Evolutionary conservation across 2,888 invertebrate species (phyloP).

Genomic region (Meandrusa payeni): DNA sequence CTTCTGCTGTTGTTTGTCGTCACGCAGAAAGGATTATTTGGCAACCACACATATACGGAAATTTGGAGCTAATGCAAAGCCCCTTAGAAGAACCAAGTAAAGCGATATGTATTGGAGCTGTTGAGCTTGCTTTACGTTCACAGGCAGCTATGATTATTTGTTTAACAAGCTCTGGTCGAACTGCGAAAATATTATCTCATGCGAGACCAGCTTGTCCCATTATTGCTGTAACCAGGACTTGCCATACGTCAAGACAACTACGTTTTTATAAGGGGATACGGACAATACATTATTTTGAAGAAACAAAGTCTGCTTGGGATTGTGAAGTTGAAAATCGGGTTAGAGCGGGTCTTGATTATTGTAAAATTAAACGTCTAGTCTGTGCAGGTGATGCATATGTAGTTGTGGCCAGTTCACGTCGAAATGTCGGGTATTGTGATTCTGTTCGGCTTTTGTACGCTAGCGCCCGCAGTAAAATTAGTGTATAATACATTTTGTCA

Average conservation of each 20-base stretch:
- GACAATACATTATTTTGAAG: conserved; percentile 75
- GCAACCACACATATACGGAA: conserved; percentile 89
- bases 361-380: conserved; percentile 64
- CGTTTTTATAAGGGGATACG: conserved; percentile 76
- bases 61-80: conserved; percentile 81
- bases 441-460: conserved; percentile 63
- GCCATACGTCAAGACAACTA: conserved; percentile 83
- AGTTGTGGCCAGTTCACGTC: conserved; percentile 58
- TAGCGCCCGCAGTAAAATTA: conserved; percentile 50
- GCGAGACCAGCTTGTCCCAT: conserved; percentile 88
- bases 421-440: conserved; percentile 69
- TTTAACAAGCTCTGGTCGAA: conserved; percentile 86
- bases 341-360: conserved; percentile 64
- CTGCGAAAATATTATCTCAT: conserved; percentile 85
- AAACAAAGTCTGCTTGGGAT: conserved; percentile 49
- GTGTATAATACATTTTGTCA: conserved; percentile 7
- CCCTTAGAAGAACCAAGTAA: conserved; percentile 76
- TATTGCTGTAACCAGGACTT: conserved; percentile 85
- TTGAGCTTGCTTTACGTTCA: conserved; percentile 62
- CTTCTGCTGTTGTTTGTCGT: conserved; percentile 87
- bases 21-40: conserved; percentile 93
- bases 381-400: conserved; percentile 67
- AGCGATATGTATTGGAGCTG: conserved; percentile 75
- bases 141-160: conserved; percentile 83
- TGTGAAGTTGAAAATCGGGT: conserved; percentile 60